These are phyloP conservation scores for Melanotaenia nigrans DNA, from an alignment of 2,797 vertebrate genomes.

Conservation along the genomic window DNA sequence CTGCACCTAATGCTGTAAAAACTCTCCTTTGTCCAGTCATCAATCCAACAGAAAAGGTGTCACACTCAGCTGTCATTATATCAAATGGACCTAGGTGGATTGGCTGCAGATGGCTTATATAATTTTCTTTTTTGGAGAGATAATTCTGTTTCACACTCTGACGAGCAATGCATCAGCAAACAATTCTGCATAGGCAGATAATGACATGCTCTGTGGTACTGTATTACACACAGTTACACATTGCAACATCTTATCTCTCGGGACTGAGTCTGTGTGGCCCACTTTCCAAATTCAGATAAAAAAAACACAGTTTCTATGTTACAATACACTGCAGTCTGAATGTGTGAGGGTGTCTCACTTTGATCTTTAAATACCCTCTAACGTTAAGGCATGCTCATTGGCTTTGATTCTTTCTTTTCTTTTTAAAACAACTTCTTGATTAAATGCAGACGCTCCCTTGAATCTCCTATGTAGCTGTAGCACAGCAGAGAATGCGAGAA, in stretches of 20 bases:
- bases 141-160: conserved; percentile 57
- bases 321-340: conserved; percentile 74
- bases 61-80: conserved; percentile 53
- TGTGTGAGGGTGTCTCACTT: conserved; percentile 69
- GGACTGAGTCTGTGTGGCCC: conserved; percentile 46
- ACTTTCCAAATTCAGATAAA: conserved; percentile 54
- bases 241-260: conserved; percentile 55
- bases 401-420: conserved; percentile 70
- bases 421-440: conserved; percentile 43
- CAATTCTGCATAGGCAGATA: conserved; percentile 57
- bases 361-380: conserved; percentile 87
- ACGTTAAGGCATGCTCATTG: conserved; percentile 80
- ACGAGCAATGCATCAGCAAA: conserved; percentile 43
- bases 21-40: conserved; percentile 26
- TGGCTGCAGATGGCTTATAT: conserved; percentile 59
- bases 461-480: conserved; percentile 57
- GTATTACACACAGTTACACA: conserved; percentile 50
- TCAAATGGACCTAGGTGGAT: conserved; percentile 52
- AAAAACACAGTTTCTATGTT: conserved; percentile 53
- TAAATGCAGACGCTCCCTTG: conserved; percentile 83
- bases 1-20: conserved; percentile 24
- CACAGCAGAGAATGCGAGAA: conserved; percentile 71
- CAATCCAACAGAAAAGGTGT: conserved; percentile 46
- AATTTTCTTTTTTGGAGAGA: conserved; percentile 45
- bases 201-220: conserved; percentile 58